phyloP scores from a whole-genome alignment of 2,797 vertebrate genomes.

The Atherinosoma microstoma region DNA sequence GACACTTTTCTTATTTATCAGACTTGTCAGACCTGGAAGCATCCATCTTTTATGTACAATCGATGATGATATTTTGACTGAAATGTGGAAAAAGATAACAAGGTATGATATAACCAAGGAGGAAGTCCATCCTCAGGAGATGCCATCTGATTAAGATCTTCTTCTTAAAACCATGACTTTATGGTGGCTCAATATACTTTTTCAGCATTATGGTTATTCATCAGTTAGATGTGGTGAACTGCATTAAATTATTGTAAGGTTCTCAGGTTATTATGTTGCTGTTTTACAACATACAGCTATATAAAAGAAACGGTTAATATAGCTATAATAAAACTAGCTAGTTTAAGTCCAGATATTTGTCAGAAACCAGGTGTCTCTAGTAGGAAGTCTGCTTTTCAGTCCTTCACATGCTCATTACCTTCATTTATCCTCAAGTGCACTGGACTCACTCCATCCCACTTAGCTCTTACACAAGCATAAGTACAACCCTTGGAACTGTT shows the following conservation, averaged over 20 bases:
- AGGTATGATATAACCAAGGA: not conserved
- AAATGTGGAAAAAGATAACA: not conserved
- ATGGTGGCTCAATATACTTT: no score
- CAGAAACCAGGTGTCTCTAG: constrained; percentile 16
- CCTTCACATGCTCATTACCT: constrained; percentile 50
- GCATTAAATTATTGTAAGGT: no score
- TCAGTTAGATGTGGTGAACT: no score
- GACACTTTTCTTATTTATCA: no score
- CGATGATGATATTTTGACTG: no score
- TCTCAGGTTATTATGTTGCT: no score
- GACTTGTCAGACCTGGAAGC: no score
- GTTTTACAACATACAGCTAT: no score
- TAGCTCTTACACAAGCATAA: constrained; percentile 62
- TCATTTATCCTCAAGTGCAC: constrained; percentile 39
- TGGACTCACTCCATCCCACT: constrained; percentile 47
- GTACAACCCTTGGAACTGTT: constrained; percentile 58
- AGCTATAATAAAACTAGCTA: not conserved
- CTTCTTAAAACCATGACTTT: not conserved
- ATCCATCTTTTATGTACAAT: no score
- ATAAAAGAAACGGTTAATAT: no score
- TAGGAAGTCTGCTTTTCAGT: constrained; percentile 17
- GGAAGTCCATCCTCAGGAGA: not conserved
- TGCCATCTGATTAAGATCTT: not conserved
- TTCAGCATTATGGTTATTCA: no score
- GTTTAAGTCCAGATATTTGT: constrained; percentile 9